Evolutionary conservation across 2,113 vertebrate genomes (phyloP).

Genomic region (Henicopernis longicauda): DNA sequence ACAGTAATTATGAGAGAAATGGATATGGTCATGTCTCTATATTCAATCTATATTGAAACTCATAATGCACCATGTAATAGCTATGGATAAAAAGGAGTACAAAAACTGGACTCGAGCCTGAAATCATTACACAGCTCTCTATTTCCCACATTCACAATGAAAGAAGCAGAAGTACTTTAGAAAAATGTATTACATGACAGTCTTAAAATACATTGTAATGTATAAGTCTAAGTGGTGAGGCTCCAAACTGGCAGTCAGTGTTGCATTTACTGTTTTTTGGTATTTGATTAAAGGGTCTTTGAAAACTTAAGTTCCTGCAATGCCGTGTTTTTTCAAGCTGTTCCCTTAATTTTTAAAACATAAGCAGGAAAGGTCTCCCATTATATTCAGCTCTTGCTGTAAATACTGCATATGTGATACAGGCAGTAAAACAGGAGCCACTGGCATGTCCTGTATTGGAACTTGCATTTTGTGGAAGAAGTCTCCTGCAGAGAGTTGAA

Average conservation of each 20-base stretch:
- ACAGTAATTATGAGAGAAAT: conserved; percentile 19
- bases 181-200: background rate
- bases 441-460: background rate
- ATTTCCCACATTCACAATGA: background rate
- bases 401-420: background rate
- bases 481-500: background rate
- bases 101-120: conserved; percentile 8
- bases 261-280: background rate
- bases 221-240: background rate
- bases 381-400: background rate
- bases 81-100: conserved; percentile 10
- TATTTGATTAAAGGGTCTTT: conserved; percentile 16
- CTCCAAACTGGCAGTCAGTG: background rate
- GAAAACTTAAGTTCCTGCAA: background rate
- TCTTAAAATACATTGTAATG: background rate
- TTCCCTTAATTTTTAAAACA: background rate
- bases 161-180: background rate
- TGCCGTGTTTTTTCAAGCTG: background rate
- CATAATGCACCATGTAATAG: conserved; percentile 8
- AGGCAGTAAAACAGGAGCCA: background rate
- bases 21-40: background rate
- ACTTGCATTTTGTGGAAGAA: conserved; percentile 4
- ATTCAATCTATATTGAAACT: conserved; percentile 19
- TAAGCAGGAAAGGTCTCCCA: background rate
- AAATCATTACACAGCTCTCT: conserved; percentile 20